Evolutionary conservation across 64 coral and sea anemone genomes (phyloP).

Genomic region (Montipora capricornis): DNA sequence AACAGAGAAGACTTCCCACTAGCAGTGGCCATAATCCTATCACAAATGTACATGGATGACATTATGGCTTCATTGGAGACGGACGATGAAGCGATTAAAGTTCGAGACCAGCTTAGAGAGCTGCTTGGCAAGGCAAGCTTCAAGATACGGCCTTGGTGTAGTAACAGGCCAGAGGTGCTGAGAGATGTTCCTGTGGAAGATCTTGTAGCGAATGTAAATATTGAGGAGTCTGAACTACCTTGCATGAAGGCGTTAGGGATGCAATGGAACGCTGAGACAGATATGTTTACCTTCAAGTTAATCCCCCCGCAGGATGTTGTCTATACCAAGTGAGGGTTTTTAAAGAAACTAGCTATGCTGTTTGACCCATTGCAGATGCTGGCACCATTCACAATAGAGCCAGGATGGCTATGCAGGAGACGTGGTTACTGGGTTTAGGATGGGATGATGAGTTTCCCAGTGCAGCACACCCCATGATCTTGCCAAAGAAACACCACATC

Average conservation of each 20-base stretch:
- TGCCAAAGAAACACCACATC: constrained; percentile 26
- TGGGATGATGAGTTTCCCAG: too few species aligned
- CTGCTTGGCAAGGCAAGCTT: constrained; percentile 22
- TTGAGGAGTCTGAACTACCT: constrained; percentile 40
- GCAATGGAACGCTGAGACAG: constrained; percentile 20
- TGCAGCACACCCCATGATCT: neutral
- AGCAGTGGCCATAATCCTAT: constrained; percentile 32
- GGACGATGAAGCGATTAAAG: neutral
- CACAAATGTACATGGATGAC: constrained; percentile 70
- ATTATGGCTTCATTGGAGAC: constrained; percentile 27
- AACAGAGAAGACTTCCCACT: neutral
- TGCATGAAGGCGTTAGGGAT: constrained; percentile 49
- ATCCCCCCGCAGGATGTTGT: neutral
- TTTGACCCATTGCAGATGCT: too few species aligned
- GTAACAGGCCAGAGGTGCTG: constrained; percentile 18
- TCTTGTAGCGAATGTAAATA: constrained; percentile 17
- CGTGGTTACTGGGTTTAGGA: too few species aligned
- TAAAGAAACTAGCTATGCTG: too few species aligned
- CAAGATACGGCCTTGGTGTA: constrained; percentile 29
- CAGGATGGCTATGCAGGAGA: too few species aligned
- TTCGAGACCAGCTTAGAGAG: neutral
- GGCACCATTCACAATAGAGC: too few species aligned
- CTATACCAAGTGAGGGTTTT: neutral
- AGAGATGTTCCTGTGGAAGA: constrained; percentile 30
- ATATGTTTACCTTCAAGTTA: constrained; percentile 23